Evolutionary conservation across 1,140 invertebrate species (phyloP).

Genomic region (Hypothenemus hampei): DNA sequence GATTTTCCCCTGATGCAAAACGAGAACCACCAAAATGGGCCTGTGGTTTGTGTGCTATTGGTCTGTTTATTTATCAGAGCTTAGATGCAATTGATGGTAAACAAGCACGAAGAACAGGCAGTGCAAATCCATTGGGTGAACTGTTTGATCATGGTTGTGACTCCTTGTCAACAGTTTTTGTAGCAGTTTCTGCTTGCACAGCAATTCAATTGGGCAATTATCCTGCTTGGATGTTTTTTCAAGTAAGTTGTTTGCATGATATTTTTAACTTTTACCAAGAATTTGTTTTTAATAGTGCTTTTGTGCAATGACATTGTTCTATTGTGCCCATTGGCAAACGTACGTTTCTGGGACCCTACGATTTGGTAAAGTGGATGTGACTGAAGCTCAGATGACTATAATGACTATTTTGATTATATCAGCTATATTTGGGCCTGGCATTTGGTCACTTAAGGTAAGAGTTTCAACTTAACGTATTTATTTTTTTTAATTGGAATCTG

Average conservation of each 20-base stretch:
- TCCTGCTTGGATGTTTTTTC: constrained; percentile 91
- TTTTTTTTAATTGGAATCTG: too few species aligned
- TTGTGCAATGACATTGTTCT: constrained; percentile 90
- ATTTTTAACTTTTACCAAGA: neutral
- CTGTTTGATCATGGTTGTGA: constrained; percentile 99
- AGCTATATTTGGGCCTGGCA: constrained; percentile 74
- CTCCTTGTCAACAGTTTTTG: constrained; percentile 94
- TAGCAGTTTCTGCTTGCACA: constrained; percentile 88
- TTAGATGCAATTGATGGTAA: constrained; percentile 99
- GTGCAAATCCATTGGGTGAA: constrained; percentile 91
- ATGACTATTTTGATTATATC: constrained; percentile 86
- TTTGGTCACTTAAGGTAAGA: constrained; percentile 81
- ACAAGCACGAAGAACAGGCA: constrained; percentile 92
- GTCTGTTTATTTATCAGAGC: constrained; percentile 97
- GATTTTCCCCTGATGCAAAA: constrained; percentile 60
- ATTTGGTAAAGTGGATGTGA: constrained; percentile 96
- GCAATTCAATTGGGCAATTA: constrained; percentile 86
- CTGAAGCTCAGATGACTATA: constrained; percentile 94
- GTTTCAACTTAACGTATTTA: constrained; percentile 9
- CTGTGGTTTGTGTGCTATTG: constrained; percentile 84
- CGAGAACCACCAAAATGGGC: constrained; percentile 85
- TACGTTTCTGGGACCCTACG: constrained; percentile 92
- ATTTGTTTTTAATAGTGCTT: constrained; percentile 61
- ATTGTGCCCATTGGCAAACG: constrained; percentile 98
- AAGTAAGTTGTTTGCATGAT: constrained; percentile 47